A percentile compares a stretch with the other conserved stretches of the same genome.
Evolutionary conservation across 2,113 vertebrate genomes (phyloP).

Genomic region (western clawed frog (Xenopus tropicalis)): DNA sequence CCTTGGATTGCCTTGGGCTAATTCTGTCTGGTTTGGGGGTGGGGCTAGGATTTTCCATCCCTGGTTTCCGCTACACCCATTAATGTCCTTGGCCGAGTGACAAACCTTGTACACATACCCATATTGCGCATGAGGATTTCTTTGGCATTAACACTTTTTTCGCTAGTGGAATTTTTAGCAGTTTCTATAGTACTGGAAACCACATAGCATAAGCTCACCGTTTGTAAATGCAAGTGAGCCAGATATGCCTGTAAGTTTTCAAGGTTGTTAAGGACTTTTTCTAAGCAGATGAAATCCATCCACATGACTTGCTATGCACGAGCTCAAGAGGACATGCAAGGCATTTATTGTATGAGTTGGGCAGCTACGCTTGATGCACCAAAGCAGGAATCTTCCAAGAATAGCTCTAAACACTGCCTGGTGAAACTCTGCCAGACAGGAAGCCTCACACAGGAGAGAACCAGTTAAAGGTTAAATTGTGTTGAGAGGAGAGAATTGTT

Average conservation of each 20-base stretch:
- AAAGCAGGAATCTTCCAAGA: not conserved
- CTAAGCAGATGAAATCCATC: constrained; percentile 5
- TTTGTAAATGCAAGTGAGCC: not conserved
- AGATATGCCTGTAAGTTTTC: not conserved
- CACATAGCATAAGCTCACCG: not conserved
- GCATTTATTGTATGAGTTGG: constrained; percentile 17
- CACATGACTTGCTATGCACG: not conserved
- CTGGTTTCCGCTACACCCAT: constrained; percentile 8
- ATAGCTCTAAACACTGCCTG: not conserved
- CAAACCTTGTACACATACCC: not conserved
- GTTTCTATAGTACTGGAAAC: not conserved
- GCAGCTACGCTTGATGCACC: not conserved
- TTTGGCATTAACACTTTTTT: not conserved
- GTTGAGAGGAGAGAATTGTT: too few species aligned
- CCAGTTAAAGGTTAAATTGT: too few species aligned
- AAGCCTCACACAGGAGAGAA: too few species aligned
- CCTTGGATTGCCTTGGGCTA: constrained; percentile 18
- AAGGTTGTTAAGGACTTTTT: constrained; percentile 18
- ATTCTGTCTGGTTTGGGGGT: not conserved
- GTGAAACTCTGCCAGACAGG: too few species aligned
- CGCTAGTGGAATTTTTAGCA: not conserved
- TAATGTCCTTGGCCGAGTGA: constrained; percentile 24
- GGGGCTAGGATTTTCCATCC: constrained; percentile 11
- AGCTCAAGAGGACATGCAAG: not conserved
- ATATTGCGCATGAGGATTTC: not conserved